Conservation (phyloP, 2,888 invertebrate species). For the Clostera curtula region DNA sequence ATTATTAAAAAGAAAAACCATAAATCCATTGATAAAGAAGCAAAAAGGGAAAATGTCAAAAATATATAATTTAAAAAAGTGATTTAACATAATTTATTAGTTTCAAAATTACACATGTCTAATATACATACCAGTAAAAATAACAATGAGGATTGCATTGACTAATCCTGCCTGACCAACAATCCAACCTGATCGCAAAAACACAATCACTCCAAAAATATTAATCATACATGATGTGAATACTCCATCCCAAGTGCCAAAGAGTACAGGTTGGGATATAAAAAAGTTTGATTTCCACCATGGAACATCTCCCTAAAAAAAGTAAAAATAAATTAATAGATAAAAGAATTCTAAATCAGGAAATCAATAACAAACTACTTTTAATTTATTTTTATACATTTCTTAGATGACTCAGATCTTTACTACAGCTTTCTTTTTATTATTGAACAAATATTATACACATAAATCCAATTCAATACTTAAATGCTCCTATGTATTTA, state of each 20-base stretch:
- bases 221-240: constrained; percentile 98
- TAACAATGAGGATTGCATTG: constrained; percentile 85
- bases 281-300: constrained; percentile 99
- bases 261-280: constrained; percentile 94
- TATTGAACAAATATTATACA: not conserved
- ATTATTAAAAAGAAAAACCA: constrained; percentile 1
- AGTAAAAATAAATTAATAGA: constrained; percentile 3
- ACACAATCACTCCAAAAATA: constrained; percentile 98
- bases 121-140: constrained; percentile 81
- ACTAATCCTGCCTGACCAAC: constrained; percentile 92
- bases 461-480: not conserved
- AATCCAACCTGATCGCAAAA: constrained; percentile 97
- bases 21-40: no score
- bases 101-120: no score
- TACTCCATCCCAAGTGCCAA: constrained; percentile 99
- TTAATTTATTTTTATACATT: no score
- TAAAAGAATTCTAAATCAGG: constrained; percentile 4
- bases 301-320: constrained; percentile 82
- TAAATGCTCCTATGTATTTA: not conserved
- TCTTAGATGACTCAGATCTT: no score
- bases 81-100: no score
- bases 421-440: no score
- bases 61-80: no score
- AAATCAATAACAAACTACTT: constrained; percentile 3
- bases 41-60: no score